Evolutionary conservation across 2,888 invertebrate species (phyloP).

Genomic region (Euplexia lucipara): DNA sequence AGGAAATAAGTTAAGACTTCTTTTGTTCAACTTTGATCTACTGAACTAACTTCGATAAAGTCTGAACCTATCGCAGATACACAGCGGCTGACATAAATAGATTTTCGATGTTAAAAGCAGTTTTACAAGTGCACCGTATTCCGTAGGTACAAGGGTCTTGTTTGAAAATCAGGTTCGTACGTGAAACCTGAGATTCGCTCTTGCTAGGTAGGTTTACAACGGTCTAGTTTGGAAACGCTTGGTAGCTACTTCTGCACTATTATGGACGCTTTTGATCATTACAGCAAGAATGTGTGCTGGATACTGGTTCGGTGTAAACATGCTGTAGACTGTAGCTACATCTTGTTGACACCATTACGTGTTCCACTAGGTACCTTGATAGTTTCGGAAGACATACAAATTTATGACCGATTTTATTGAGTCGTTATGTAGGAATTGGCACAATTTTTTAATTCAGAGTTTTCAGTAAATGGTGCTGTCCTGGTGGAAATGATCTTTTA

Average conservation of each 20-base stretch:
- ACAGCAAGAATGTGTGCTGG: slow-evolving; percentile 30
- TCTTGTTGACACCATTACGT: slow-evolving; percentile 50
- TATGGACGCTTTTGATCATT: slow-evolving; percentile 53
- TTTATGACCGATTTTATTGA: slow-evolving; percentile 39
- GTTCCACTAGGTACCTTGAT: slow-evolving; percentile 37
- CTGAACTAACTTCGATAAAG: slow-evolving; percentile 50
- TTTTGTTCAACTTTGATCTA: slow-evolving; percentile 57
- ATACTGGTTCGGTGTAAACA: slow-evolving; percentile 42
- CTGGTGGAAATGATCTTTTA: slow-evolving; percentile 1
- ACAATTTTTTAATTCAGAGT: slow-evolving; percentile 13
- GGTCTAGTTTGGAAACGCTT: slow-evolving; percentile 62
- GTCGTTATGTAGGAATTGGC: slow-evolving; percentile 26
- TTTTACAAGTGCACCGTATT: slow-evolving; percentile 47
- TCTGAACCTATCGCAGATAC: slow-evolving; percentile 40
- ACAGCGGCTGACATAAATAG: slow-evolving; percentile 46
- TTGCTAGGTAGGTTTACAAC: slow-evolving; percentile 46
- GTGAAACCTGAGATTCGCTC: slow-evolving; percentile 66
- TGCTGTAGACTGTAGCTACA: slow-evolving; percentile 14
- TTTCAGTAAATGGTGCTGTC: slow-evolving; percentile 11
- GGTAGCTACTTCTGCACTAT: slow-evolving; percentile 52
- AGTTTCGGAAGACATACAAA: slow-evolving; percentile 36
- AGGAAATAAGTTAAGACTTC: slow-evolving; percentile 41
- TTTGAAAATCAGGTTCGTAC: slow-evolving; percentile 61
- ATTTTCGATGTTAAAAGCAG: slow-evolving; percentile 44
- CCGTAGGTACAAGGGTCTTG: slow-evolving; percentile 31